phyloP scores from a whole-genome alignment of 2,113 vertebrate genomes.

The Embiotoca jacksoni region DNA sequence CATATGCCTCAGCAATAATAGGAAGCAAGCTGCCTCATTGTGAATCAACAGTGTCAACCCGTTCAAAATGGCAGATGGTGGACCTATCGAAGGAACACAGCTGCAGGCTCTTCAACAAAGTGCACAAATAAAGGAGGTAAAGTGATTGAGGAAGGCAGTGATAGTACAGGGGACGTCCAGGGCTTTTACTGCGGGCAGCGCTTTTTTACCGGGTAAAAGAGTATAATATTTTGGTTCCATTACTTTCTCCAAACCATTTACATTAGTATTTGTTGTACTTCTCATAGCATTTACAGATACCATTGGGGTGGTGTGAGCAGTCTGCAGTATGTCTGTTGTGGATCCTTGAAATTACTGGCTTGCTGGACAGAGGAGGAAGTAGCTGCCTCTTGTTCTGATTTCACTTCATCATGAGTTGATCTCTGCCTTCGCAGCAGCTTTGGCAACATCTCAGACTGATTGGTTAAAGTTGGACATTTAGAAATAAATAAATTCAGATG shows the following conservation, averaged over 20 bases:
- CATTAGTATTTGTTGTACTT: not conserved
- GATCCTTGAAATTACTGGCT: constrained; percentile 9
- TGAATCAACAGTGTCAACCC: constrained; percentile 27
- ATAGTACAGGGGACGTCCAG: not conserved
- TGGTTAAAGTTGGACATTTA: not conserved
- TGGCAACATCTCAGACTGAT: not conserved
- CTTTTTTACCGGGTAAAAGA: constrained; percentile 1
- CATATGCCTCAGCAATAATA: constrained; percentile 13
- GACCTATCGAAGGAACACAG: constrained; percentile 35
- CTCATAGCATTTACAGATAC: not conserved
- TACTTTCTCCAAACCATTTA: not conserved
- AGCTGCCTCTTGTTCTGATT: constrained; percentile 30
- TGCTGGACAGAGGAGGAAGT: not conserved
- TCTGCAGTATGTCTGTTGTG: constrained; percentile 17
- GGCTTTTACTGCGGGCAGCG: constrained; percentile 13
- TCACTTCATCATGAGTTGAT: not conserved
- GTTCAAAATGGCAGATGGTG: constrained; percentile 51
- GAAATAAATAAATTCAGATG: constrained; percentile 4
- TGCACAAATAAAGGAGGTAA: constrained; percentile 27
- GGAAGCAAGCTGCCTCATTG: constrained; percentile 7
- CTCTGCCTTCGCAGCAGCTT: not conserved
- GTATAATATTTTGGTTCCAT: not conserved
- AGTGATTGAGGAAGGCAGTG: constrained; percentile 4
- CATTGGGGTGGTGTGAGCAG: not conserved
- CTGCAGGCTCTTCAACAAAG: constrained; percentile 29